A percentile compares a stretch with the other conserved stretches of the same genome.
Conservation (phyloP, 2,113 vertebrate genomes). For the Ciconia boyciana region DNA sequence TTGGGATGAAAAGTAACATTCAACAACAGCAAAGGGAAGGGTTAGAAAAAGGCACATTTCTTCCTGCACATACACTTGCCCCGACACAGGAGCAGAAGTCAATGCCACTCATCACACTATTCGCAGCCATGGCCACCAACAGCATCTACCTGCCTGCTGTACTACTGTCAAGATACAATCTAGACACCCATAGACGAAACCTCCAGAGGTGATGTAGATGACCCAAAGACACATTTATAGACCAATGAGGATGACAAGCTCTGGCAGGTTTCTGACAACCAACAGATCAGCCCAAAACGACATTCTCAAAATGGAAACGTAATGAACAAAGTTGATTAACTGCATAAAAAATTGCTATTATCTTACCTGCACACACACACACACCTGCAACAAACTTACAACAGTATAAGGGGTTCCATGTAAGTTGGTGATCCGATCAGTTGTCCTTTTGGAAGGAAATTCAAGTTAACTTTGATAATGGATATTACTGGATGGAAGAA, state of each 20-base stretch:
- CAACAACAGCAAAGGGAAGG: neutral
- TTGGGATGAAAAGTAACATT: neutral
- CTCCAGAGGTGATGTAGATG: neutral
- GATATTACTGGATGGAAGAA: neutral
- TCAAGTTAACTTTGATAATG: neutral
- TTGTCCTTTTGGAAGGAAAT: neutral
- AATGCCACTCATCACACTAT: neutral
- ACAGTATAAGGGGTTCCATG: neutral
- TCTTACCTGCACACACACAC: neutral
- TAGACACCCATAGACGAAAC: neutral
- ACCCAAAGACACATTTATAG: neutral
- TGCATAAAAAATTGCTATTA: neutral
- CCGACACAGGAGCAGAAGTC: neutral
- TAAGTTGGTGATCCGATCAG: neutral
- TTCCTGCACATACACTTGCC: neutral
- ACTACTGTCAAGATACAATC: neutral
- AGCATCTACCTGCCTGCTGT: neutral
- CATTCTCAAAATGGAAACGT: neutral
- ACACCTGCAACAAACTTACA: neutral
- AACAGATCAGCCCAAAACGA: neutral
- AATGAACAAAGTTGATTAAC: neutral
- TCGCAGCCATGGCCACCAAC: neutral
- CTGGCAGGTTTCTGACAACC: neutral
- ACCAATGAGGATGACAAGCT: neutral
- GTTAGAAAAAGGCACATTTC: neutral